These are phyloP conservation scores for Rhopalosiphum padi DNA, from an alignment of 1,140 invertebrate species.

Conservation along the genomic window DNA sequence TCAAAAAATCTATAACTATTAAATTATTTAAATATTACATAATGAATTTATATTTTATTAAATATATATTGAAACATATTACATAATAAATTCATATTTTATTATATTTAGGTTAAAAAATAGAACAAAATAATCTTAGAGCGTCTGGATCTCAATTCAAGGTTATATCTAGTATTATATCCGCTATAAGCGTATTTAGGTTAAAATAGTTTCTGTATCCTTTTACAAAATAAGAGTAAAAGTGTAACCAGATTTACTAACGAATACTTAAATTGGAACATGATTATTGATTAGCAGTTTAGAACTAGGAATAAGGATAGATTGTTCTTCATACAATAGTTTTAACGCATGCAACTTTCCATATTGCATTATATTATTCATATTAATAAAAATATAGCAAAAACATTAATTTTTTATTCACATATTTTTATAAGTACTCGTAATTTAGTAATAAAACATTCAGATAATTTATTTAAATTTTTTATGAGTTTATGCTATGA, in stretches of 20 bases:
- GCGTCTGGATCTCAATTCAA: not conserved
- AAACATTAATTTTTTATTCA: not conserved
- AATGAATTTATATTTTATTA: not conserved
- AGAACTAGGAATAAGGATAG: not conserved
- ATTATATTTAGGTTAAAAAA: not conserved
- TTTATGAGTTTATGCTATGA: not conserved
- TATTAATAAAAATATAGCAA: not conserved
- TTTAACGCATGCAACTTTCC: not conserved
- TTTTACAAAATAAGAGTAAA: conserved; percentile 34
- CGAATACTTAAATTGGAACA: not conserved
- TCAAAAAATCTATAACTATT: not conserved
- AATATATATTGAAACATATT: not conserved
- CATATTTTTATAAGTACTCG: not conserved
- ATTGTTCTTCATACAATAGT: not conserved
- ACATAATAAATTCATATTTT: not conserved
- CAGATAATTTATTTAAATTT: not conserved
- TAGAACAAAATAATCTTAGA: not conserved
- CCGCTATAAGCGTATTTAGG: not conserved
- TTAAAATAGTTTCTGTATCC: not conserved
- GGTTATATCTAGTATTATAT: conserved; percentile 18
- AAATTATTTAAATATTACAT: not conserved
- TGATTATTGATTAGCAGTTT: not conserved
- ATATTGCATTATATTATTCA: not conserved
- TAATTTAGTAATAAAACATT: not conserved
- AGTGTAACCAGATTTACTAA: not conserved